Percentiles rank a stretch among this genome's conserved stretches.
These are phyloP conservation scores for Acomys russatus DNA, from an alignment of 2,797 vertebrate genomes.

Conservation along the genomic window DNA sequence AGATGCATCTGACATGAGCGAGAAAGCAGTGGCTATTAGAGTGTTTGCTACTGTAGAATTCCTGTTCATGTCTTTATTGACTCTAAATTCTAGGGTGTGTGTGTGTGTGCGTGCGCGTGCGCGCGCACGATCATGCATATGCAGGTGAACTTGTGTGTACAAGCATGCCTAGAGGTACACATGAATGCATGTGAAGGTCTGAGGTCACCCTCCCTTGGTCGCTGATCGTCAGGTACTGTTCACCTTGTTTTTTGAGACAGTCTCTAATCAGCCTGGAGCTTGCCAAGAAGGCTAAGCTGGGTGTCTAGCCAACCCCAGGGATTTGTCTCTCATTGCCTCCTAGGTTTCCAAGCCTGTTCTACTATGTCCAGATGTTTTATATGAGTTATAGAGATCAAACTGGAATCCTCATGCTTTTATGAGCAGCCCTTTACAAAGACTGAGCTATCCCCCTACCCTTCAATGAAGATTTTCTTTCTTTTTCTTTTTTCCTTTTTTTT, in stretches of 20 bases:
- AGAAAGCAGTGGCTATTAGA: neutral
- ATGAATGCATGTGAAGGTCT: neutral
- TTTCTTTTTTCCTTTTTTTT: no score
- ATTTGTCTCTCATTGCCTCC: neutral
- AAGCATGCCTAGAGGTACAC: neutral
- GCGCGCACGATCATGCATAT: no score
- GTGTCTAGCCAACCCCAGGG: neutral
- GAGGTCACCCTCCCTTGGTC: neutral
- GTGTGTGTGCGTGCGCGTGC: neutral
- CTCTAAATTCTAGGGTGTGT: neutral
- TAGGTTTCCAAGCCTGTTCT: neutral
- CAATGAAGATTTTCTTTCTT: neutral
- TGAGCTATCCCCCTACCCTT: neutral
- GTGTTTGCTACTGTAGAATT: constrained; percentile 4
- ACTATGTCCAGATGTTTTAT: neutral
- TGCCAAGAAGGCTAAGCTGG: neutral
- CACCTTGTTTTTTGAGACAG: neutral
- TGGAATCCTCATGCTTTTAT: neutral
- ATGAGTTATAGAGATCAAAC: neutral
- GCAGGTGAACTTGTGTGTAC: neutral
- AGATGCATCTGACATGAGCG: neutral
- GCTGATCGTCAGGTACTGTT: neutral
- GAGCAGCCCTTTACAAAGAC: neutral
- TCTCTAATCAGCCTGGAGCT: neutral
- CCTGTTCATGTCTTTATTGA: constrained; percentile 17